A percentile compares a stretch with the other conserved stretches of the same genome.
Evolutionary conservation across 2,888 invertebrate genomes (phyloP).

Genomic region (Eupithecia vulgata): DNA sequence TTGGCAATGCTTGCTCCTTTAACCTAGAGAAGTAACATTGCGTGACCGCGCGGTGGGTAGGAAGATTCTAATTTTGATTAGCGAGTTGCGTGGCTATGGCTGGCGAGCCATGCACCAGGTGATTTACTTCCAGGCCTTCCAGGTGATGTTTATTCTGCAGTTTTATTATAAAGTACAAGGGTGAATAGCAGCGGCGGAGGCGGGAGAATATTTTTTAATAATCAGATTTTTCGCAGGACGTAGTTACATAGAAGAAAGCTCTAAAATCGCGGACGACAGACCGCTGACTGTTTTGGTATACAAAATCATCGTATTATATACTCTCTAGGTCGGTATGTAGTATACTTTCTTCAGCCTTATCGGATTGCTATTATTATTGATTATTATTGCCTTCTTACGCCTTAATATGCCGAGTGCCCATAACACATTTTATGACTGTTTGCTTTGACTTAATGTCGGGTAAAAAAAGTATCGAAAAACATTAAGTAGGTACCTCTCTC

Average conservation of each 20-base stretch:
- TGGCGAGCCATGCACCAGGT: conserved; percentile 69
- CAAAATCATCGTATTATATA: too few species aligned
- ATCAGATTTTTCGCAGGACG: neutral
- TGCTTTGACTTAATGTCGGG: too few species aligned
- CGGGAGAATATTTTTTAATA: neutral
- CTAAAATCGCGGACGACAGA: too few species aligned
- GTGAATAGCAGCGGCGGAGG: neutral
- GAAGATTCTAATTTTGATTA: conserved; percentile 76
- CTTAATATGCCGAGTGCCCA: too few species aligned
- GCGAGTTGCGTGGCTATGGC: conserved; percentile 68
- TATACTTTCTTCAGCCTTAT: neutral
- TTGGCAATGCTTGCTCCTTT: conserved; percentile 2
- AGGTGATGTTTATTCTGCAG: conserved; percentile 66
- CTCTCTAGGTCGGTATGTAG: too few species aligned
- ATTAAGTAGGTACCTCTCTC: neutral
- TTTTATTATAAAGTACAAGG: conserved; percentile 43
- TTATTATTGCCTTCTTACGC: too few species aligned
- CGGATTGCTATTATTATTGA: too few species aligned
- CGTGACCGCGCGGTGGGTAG: conserved; percentile 61
- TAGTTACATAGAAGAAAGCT: too few species aligned
- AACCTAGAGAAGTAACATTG: conserved; percentile 40
- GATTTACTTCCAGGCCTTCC: conserved; percentile 56
- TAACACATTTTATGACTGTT: too few species aligned
- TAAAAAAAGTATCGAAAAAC: too few species aligned
- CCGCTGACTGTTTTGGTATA: too few species aligned